phyloP scores from a whole-genome alignment of 2,797 vertebrate genomes.

The Anolis apletophallus region DNA sequence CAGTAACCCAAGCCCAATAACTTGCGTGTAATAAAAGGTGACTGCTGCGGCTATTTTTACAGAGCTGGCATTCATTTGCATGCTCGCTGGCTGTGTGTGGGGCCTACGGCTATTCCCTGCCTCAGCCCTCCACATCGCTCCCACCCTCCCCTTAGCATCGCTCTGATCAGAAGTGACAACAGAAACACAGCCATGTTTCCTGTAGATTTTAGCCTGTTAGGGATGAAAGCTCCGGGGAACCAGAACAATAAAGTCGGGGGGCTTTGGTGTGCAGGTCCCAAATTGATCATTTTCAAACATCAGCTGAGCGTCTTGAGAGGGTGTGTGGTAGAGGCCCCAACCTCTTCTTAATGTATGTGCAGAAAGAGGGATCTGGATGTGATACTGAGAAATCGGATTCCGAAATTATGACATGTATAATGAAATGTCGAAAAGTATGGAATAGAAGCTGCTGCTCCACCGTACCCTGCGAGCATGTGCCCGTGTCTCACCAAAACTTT shows the following conservation, averaged over 20 bases:
- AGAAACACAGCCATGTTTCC: constrained; percentile 81
- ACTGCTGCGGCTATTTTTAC: constrained; percentile 79
- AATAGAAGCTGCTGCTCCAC: too few species aligned
- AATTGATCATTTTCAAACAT: constrained; percentile 78
- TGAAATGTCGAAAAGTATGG: too few species aligned
- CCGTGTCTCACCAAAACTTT: too few species aligned
- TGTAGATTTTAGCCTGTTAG: constrained; percentile 76
- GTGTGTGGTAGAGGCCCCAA: constrained; percentile 52
- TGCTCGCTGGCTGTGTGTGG: constrained; percentile 68
- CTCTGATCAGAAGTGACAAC: constrained; percentile 86
- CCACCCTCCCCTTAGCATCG: constrained; percentile 63
- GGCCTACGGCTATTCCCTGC: constrained; percentile 73
- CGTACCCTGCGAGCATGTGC: too few species aligned
- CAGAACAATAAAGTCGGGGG: constrained; percentile 70
- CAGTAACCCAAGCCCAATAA: constrained; percentile 73
- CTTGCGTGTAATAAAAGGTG: constrained; percentile 79
- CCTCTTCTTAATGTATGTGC: constrained; percentile 53
- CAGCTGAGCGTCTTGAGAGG: constrained; percentile 54
- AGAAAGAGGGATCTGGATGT: constrained; percentile 50
- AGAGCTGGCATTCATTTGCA: constrained; percentile 78
- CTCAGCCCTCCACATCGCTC: constrained; percentile 38
- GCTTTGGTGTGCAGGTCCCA: constrained; percentile 62
- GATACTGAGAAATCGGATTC: too few species aligned
- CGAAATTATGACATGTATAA: too few species aligned
- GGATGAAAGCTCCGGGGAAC: constrained; percentile 74